phyloP scores from a whole-genome alignment of 2,888 invertebrate genomes.

The Charanyca ferruginea region DNA sequence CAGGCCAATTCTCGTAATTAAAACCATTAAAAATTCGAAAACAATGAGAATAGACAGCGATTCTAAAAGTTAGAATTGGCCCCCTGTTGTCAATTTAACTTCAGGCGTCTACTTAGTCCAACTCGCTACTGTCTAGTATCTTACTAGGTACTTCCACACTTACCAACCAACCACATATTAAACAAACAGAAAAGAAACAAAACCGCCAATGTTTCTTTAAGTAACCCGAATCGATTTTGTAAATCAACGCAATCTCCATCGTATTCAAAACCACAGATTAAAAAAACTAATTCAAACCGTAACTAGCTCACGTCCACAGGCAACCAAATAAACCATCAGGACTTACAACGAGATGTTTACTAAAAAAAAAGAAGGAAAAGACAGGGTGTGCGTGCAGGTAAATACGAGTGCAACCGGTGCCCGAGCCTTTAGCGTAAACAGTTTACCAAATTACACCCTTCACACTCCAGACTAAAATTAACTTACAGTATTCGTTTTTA shows the following conservation, averaged over 20 bases:
- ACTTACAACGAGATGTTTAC: slow-evolving; percentile 63
- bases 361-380: slow-evolving; percentile 54
- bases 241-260: slow-evolving; percentile 51
- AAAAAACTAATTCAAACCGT: slow-evolving; percentile 57
- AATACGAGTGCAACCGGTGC: slow-evolving; percentile 79
- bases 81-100: background rate
- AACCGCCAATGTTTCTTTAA: slow-evolving; percentile 15
- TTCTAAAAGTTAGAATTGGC: too few species aligned
- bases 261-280: slow-evolving; percentile 55
- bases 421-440: slow-evolving; percentile 79
- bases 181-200: slow-evolving; percentile 25
- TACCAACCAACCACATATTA: slow-evolving; percentile 9
- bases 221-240: slow-evolving; percentile 53
- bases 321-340: slow-evolving; percentile 69
- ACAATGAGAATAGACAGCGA: too few species aligned
- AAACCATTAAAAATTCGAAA: too few species aligned
- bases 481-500: slow-evolving; percentile 22
- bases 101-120: background rate
- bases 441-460: slow-evolving; percentile 79
- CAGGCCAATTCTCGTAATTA: too few species aligned
- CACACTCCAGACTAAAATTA: slow-evolving; percentile 28
- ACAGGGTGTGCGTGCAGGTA: slow-evolving; percentile 81
- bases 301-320: slow-evolving; percentile 71
- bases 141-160: background rate
- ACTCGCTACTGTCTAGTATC: background rate